Evolutionary conservation across 2,113 vertebrate genomes (phyloP), one percentile per base, ranked within the genome.

Genomic region (Cathartes aura): DNA sequence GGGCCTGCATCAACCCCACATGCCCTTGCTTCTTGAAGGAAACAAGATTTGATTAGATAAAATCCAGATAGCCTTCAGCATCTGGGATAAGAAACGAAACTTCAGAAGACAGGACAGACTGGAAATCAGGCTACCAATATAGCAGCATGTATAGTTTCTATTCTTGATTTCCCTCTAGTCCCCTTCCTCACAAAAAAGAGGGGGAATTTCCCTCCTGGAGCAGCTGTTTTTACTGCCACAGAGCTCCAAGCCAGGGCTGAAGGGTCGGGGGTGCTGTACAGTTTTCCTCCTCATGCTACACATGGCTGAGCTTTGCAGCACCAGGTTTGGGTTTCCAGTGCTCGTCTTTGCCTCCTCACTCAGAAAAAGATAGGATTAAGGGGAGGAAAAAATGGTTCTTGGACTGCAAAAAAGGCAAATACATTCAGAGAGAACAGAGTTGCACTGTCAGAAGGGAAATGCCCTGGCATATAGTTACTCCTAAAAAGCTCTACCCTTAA

Each of bases 321-420:
- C 24, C 38, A 22, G 10, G 22, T 79, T 55, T 62, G 5, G 8
- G 48, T 59, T 68, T 63, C 34, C 80, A 62, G 24, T 1, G 8
- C 32, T 63, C n/a, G 11, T 62, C 59, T 75, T 68, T 30, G 50
- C 17, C 56, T 67, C 90, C 43, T 48, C 21, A 8, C 64, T 82
- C 27, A 64, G 64, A 79, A 88, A 74, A 70, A 1, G 13, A 29
- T 16, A 63, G 32, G 30, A 60, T 24, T 85, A 36, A 42, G 42
- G 5, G 6, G 12, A 14, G 17, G 6, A 1, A 8, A 5, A 12
- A 59, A 2, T 7, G 24, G 22, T 27, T 79, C 64, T 36, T 12
- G 24, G 59, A 40, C 47, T 50, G 18, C 3, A 71, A 45, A 50
- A 70, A 42, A 56, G 5, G 5, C 6, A 12, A 58, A 62, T 34